Evolutionary conservation across 2,888 invertebrate genomes (phyloP), one percentile per base, ranked within the genome.

Genomic region (Meteorus cinctellus): DNA sequence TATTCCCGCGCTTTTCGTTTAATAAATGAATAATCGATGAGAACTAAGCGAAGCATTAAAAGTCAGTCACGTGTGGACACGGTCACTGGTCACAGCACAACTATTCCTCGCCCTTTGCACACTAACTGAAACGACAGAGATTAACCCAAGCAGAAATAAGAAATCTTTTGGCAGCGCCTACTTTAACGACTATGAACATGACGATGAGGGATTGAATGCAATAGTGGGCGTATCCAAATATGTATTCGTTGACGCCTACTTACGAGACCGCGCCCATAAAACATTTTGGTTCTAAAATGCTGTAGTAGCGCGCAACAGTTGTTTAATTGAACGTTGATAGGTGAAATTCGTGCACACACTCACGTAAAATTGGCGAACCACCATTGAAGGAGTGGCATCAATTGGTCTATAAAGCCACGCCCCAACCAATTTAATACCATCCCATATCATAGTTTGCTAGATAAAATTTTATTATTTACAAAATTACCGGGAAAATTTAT

Each of bases 131-230:
- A 86, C 89, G 88, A 88, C 88, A 88, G 87, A 55, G 19, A 88
- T 89, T 89, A 88, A 88, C 88, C 88, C 86, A 88, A 88, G 85
- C 88, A 88, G 88, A 89, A 89, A 89, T 88, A 88, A 89, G 88
- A 89, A 89, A 88, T 88, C 86, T 85, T 84, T 19, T 55, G 55
- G 55, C 19, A 65, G 65, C 65, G 65, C 65, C 65, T 65, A 34
- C 36, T 36, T 34, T 34, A 36, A 27, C 36, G 65, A 55, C 19
- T 55, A n/a, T 19, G 10, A 19, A 55, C 55, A 24, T 4, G 8
- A 41, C 55, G 55, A 55, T 6, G 55, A n/a, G n/a, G 6, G 19
- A 34, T 65, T 65, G 16, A 65, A 19, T 65, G 31, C 19, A 3
- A 36, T 8, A 36, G 12, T 19, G 24, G 65, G 65, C 19, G 65